phyloP scores from a whole-genome alignment of 2,113 vertebrate genomes.

The Gopherus flavomarginatus region DNA sequence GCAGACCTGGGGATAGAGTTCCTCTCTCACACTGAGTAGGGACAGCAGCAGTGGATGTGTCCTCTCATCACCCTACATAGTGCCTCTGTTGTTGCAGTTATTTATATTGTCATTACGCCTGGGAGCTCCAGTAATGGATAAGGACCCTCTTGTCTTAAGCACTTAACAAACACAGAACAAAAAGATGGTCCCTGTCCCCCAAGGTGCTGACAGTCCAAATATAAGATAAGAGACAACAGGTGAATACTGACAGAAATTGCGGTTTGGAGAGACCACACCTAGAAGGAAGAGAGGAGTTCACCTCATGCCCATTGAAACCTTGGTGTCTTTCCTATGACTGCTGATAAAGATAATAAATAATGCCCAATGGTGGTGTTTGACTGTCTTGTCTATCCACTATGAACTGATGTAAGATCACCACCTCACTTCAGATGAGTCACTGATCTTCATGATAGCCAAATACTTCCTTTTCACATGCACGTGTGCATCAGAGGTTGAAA shows the following conservation, averaged over 20 bases:
- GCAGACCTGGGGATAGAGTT: not conserved
- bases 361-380: not conserved
- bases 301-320: not conserved
- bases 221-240: not conserved
- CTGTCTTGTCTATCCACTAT: not conserved
- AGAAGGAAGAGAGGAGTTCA: not conserved
- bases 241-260: not conserved
- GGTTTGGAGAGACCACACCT: not conserved
- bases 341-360: not conserved
- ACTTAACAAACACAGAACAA: not conserved
- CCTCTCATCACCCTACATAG: accelerated
- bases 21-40: not conserved
- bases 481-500: not conserved
- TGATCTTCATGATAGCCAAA: not conserved
- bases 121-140: not conserved
- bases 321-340: not conserved
- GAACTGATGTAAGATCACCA: not conserved
- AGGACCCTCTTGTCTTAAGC: not conserved
- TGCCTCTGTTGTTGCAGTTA: not conserved
- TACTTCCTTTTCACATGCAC: not conserved
- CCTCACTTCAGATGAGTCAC: not conserved
- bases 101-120: not conserved
- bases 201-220: not conserved
- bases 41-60: not conserved
- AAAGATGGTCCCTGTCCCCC: not conserved